These are phyloP conservation scores for Lamellibrachia columna DNA, from an alignment of 2,888 invertebrate genomes.

Conservation along the genomic window DNA sequence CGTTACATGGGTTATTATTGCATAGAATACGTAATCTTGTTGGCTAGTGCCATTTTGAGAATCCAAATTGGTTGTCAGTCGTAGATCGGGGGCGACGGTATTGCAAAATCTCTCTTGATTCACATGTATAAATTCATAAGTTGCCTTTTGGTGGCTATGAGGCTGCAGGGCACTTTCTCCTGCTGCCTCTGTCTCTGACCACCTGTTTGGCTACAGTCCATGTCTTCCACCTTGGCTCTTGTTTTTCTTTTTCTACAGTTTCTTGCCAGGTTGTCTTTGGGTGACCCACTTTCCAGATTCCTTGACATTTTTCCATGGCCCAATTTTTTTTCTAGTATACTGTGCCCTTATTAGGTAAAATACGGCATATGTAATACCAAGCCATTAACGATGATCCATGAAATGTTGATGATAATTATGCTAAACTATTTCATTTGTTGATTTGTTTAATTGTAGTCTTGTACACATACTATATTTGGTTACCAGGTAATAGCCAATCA, in stretches of 20 bases:
- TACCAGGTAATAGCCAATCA: no score
- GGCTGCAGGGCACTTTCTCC: no score
- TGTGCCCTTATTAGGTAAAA: not conserved
- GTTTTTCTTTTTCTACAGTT: no score
- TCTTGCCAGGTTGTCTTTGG: no score
- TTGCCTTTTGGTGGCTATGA: not conserved
- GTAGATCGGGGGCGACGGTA: not conserved
- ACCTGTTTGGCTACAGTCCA: no score
- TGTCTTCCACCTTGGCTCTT: no score
- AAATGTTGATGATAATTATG: not conserved
- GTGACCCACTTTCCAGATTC: no score
- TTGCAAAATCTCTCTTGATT: not conserved
- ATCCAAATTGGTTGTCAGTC: not conserved
- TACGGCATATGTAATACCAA: not conserved
- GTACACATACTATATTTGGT: no score
- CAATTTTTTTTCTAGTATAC: not conserved
- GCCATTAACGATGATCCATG: not conserved
- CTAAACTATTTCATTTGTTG: not conserved
- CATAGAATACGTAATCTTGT: not conserved
- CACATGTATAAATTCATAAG: slow-evolving; percentile 8
- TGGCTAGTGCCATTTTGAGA: not conserved
- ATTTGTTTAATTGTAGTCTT: no score
- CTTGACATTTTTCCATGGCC: no score
- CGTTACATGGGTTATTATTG: not conserved
- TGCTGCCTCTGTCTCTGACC: no score